phyloP scores from a whole-genome alignment of 2,888 invertebrate genomes.

The Stictocephala bisonia region DNA sequence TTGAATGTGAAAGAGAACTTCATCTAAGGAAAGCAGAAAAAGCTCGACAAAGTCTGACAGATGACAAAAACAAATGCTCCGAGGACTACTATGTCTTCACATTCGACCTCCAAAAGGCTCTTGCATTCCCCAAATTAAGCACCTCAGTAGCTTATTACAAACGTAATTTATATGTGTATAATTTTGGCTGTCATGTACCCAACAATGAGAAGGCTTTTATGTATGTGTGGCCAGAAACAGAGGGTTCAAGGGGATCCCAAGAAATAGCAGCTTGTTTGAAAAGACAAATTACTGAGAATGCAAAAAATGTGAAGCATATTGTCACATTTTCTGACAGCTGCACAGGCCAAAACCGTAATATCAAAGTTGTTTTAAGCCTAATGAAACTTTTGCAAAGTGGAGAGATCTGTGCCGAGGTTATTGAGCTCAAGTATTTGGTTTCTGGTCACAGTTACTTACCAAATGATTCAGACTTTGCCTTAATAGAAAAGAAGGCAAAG shows the following conservation, averaged over 20 bases:
- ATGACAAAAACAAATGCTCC: background rate
- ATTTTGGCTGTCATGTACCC: slow-evolving; percentile 59
- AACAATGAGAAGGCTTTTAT: slow-evolving; percentile 58
- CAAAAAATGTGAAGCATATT: background rate
- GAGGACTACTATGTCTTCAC: slow-evolving; percentile 13
- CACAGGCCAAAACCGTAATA: slow-evolving; percentile 38
- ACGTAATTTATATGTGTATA: slow-evolving; percentile 58
- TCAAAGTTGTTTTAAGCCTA: slow-evolving; percentile 2
- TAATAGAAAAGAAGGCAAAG: too few relatives aligned
- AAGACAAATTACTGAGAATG: slow-evolving; percentile 20
- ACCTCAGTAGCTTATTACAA: slow-evolving; percentile 28
- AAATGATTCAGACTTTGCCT: too few relatives aligned
- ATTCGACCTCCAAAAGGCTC: slow-evolving; percentile 27
- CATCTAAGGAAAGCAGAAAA: slow-evolving; percentile 28
- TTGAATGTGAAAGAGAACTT: slow-evolving; percentile 5
- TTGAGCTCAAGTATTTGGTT: too few relatives aligned
- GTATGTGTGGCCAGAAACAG: slow-evolving; percentile 60
- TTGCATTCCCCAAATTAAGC: slow-evolving; percentile 26
- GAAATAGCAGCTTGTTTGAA: slow-evolving; percentile 14
- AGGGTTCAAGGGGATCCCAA: slow-evolving; percentile 34
- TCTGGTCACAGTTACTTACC: too few relatives aligned
- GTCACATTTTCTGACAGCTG: slow-evolving; percentile 18
- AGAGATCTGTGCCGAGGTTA: too few relatives aligned
- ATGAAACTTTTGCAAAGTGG: slow-evolving; percentile 21
- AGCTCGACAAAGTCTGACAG: slow-evolving; percentile 9